Evolutionary conservation across 2,113 vertebrate species (phyloP), one percentile per base, ranked within the genome.

Genomic region (Amia ocellicauda): DNA sequence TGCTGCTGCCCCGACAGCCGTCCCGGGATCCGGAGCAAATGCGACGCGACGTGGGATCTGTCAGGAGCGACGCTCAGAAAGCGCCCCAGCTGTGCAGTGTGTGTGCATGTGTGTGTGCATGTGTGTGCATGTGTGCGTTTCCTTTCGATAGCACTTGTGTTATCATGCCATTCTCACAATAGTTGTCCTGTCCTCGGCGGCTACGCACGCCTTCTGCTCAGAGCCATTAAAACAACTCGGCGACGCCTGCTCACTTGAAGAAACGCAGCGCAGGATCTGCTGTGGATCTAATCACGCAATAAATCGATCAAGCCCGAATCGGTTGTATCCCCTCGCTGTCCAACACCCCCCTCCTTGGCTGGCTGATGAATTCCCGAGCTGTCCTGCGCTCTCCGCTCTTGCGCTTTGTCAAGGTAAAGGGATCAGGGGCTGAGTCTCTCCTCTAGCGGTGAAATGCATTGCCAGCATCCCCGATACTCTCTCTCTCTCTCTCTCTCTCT

Each of bases 201-300:
- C 77, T 77, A 78, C 74, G 76, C 74, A 68, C 76, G 70, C 64
- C 79, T 71, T 77, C 77, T 68, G 79, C 74, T 76, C 75, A 74
- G 13, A 24, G 63, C 63, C 69, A 60, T 40, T 49, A 68, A 50
- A 62, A 56, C 60, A 77, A 77, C 77, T n/a, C n/a, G 75, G 61
- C 62, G 71, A 69, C 78, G 81, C 75, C 69, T 78, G 81, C 76
- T 75, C 71, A 75, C n/a, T n/a, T n/a, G n/a, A n/a, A n/a, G n/a
- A n/a, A n/a, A n/a, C n/a, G n/a, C n/a, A n/a, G n/a, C n/a, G n/a
- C n/a, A n/a, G n/a, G n/a, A n/a, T n/a, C n/a, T n/a, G n/a, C n/a
- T n/a, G n/a, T n/a, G n/a, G n/a, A n/a, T n/a, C n/a, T n/a, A n/a
- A n/a, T n/a, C n/a, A n/a, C n/a, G n/a, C n/a, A n/a, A n/a, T n/a